Evolutionary conservation across 1,140 invertebrate species (phyloP).

Genomic region (Trichomalopsis sarcophagae): DNA sequence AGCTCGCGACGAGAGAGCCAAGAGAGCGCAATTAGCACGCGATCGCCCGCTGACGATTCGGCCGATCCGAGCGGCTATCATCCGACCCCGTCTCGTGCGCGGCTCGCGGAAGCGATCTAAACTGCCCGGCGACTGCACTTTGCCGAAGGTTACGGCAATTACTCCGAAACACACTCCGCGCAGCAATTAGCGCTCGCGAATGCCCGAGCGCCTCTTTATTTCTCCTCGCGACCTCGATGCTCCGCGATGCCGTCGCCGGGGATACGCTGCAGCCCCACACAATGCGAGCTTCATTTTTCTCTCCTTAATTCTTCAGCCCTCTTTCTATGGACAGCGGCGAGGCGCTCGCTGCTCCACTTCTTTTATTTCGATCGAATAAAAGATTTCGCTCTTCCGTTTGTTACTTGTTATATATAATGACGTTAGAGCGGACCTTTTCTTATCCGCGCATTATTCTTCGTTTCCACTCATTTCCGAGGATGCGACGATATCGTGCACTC

Average conservation of each 20-base stretch:
- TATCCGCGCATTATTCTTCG: neutral
- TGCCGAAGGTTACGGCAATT: conserved; percentile 50
- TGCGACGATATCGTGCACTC: neutral
- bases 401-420: conserved; percentile 5
- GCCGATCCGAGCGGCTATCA: conserved; percentile 50
- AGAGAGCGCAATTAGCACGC: conserved; percentile 61
- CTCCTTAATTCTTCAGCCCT: neutral
- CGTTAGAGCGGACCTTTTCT: neutral
- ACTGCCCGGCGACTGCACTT: conserved; percentile 51
- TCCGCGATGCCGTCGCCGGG: neutral
- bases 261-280: neutral
- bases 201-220: conserved; percentile 34
- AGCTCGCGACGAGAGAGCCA: neutral
- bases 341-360: neutral
- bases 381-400: neutral
- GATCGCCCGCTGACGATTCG: conserved; percentile 57
- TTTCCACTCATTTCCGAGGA: neutral
- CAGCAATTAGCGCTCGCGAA: conserved; percentile 38
- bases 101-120: conserved; percentile 57
- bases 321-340: neutral
- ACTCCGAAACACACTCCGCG: conserved; percentile 40
- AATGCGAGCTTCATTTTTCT: neutral
- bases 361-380: conserved; percentile 2
- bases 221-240: neutral
- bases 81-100: conserved; percentile 48